These are phyloP conservation scores for Centropus bengalensis DNA, from an alignment of 2,113 vertebrate genomes.

Conservation along the genomic window DNA sequence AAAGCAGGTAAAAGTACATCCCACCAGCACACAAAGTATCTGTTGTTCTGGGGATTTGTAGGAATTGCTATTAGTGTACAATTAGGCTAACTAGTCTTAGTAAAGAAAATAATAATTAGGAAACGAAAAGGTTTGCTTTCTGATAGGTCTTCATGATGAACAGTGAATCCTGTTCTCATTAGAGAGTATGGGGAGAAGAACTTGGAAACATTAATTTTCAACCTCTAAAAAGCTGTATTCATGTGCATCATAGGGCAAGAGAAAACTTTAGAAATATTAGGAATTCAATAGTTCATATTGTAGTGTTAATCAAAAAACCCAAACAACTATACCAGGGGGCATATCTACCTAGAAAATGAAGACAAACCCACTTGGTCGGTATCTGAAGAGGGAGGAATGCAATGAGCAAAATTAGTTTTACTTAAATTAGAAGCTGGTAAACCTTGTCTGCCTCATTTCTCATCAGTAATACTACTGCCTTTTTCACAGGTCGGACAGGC, in stretches of 20 bases:
- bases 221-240: background rate
- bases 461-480: background rate
- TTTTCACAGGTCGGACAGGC: background rate
- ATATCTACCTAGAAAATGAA: background rate
- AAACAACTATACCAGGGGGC: fast-evolving
- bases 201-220: background rate
- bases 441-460: background rate
- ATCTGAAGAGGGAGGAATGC: background rate
- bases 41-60: background rate
- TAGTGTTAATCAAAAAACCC: background rate
- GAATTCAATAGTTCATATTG: background rate
- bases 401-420: background rate
- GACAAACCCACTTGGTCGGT: background rate
- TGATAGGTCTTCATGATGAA: background rate
- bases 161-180: background rate
- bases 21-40: too few relatives aligned
- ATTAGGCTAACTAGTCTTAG: background rate
- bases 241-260: background rate
- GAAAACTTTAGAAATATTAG: background rate
- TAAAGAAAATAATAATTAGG: background rate
- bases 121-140: background rate
- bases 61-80: background rate
- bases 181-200: background rate
- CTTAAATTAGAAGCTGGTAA: background rate
- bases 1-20: fast-evolving